Evolutionary conservation across 2,113 vertebrate genomes (phyloP), one percentile per base, ranked within the genome.

Genomic region (rabbit (Oryctolagus cuniculus)): DNA sequence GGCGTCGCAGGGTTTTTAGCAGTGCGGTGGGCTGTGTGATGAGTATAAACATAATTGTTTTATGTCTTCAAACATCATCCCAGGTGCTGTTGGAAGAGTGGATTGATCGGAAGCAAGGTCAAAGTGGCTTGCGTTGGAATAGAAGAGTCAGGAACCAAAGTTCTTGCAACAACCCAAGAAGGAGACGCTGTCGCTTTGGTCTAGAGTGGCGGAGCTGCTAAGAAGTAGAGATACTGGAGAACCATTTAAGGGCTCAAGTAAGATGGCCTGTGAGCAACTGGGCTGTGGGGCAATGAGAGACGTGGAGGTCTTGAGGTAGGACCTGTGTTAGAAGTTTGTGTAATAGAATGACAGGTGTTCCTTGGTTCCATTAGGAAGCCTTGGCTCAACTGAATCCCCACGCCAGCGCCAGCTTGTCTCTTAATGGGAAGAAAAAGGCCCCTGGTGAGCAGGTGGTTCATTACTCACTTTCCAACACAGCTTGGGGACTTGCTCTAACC

Each of bases 391-490:
- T 36, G 17, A 75, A 78, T 31, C 38, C 49, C 69, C 61, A 31
- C 51, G 19, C 34, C 58, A 49, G 63, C 61, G 6, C 79, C 51
- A 49, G 34, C 10, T 13, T 70, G 38, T 75, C 51, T 36, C 61
- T 78, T 38, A 63, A n/a, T 17, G 53, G 79, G 80, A 73, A 86
- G 67, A 29, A 69, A 81, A 63, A 70, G 55, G 85, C 15, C 66
- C 22, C n/a, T 21, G 3, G 29, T 24, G 86, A 55, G 86, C 58
- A 63, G 44, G n/a, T 6, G 29, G 49, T 16, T 94, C 66, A 22
- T 96, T 95, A 78, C 75, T 73, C 82, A 88, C 89, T 90, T 63
- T 69, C 6, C 15, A 25, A 36, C 8, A 36, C 78, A 77, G 67
- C 92, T 24, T 12, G 27, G 44, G 51, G 29, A 63, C 70, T 89